A percentile compares a stretch with the other conserved stretches of the same genome.
These are phyloP conservation scores for Paguma larvata DNA, from an alignment of 2,797 vertebrate species.

Conservation along the genomic window DNA sequence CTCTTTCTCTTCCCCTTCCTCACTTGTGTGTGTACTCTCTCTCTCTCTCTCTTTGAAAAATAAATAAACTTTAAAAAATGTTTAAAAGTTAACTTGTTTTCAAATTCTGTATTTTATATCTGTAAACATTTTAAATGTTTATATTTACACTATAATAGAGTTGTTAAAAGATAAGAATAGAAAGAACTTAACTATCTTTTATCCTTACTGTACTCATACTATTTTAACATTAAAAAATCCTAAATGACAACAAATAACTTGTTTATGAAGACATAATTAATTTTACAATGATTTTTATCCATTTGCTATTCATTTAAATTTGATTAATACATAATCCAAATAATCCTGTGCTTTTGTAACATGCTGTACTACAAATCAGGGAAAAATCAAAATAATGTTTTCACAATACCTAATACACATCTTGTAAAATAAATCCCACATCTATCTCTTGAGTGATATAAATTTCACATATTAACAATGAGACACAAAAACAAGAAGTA, in stretches of 20 bases:
- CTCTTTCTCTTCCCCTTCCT: background rate
- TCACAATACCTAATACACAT: background rate
- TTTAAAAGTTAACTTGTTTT: background rate
- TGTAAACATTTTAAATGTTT: constrained; percentile 23
- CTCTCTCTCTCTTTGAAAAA: background rate
- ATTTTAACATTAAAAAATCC: constrained; percentile 23
- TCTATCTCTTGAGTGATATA: background rate
- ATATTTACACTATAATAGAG: background rate
- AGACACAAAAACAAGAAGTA: background rate
- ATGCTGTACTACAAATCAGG: background rate
- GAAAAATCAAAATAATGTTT: constrained; percentile 36
- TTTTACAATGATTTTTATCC: background rate
- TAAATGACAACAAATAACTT: background rate
- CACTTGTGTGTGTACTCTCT: too few species aligned
- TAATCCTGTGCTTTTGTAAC: background rate
- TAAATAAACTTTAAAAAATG: background rate
- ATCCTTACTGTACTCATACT: background rate
- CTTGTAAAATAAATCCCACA: background rate
- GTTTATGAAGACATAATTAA: background rate
- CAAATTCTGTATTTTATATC: background rate
- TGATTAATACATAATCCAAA: background rate
- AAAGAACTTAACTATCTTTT: constrained; percentile 15
- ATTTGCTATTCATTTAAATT: background rate
- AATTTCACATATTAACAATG: background rate
- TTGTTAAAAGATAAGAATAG: constrained; percentile 40